Evolutionary conservation across 2,113 vertebrate genomes (phyloP).

Genomic region (Pseudopodoces humilis): DNA sequence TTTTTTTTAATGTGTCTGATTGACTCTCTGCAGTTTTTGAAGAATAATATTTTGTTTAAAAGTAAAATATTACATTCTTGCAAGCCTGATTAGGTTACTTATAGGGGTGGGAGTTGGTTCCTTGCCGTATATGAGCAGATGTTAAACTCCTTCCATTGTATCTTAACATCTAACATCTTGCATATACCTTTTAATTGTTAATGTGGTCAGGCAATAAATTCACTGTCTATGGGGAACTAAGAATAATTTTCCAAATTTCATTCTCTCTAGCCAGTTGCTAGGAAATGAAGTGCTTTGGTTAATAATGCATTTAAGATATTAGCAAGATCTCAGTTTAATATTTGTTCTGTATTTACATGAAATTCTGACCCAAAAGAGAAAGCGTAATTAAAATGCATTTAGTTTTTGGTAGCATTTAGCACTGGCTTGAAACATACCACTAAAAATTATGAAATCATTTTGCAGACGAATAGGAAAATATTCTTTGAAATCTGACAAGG

Average conservation of each 20-base stretch:
- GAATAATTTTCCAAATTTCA: slow-evolving; percentile 50
- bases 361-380: slow-evolving; percentile 36
- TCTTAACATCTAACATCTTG: slow-evolving; percentile 47
- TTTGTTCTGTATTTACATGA: slow-evolving; percentile 29
- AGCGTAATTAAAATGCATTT: not conserved
- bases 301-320: slow-evolving; percentile 15
- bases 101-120: not conserved
- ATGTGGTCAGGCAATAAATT: slow-evolving; percentile 44
- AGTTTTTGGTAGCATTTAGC: slow-evolving; percentile 45
- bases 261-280: slow-evolving; percentile 20
- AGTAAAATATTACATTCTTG: slow-evolving; percentile 5
- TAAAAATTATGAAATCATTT: slow-evolving; percentile 58
- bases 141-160: slow-evolving; percentile 15
- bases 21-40: not conserved
- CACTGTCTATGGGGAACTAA: slow-evolving; percentile 37
- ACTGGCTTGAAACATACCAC: slow-evolving; percentile 9
- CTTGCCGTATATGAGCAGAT: not conserved
- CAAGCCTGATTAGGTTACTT: slow-evolving; percentile 36
- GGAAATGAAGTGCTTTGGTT: slow-evolving; percentile 19
- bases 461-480: slow-evolving; percentile 53
- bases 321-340: not conserved
- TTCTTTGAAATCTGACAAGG: slow-evolving; percentile 67
- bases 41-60: slow-evolving; percentile 26
- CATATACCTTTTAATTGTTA: slow-evolving; percentile 61
- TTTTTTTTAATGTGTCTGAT: not conserved